phyloP scores from a whole-genome alignment of 2,888 invertebrate species.

The Phymatocera aterrima region DNA sequence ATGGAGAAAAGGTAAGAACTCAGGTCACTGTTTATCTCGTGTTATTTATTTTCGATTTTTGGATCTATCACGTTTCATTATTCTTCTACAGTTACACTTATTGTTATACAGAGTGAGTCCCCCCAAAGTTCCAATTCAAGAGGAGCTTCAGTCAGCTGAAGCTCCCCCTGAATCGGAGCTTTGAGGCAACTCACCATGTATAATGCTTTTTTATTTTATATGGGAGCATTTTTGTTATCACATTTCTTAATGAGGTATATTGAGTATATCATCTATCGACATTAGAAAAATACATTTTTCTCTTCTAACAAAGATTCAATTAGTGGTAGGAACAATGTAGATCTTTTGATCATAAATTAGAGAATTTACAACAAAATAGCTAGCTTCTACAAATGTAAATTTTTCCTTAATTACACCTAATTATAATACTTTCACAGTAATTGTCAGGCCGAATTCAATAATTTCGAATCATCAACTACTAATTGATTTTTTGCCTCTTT shows the following conservation, averaged over 20 bases:
- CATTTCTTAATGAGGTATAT: background rate
- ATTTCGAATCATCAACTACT: background rate
- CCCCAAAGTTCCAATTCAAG: no score
- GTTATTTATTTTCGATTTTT: background rate
- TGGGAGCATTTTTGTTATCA: background rate
- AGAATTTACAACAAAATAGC: background rate
- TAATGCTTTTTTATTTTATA: background rate
- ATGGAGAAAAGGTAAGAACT: no score
- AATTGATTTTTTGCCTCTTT: background rate
- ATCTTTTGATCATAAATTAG: background rate
- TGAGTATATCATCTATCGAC: background rate
- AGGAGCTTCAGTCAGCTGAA: no score
- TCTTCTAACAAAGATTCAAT: background rate
- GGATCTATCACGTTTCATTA: background rate
- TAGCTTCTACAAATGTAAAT: background rate
- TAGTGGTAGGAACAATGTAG: background rate
- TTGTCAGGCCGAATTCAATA: background rate
- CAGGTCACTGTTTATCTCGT: background rate
- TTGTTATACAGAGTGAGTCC: no score
- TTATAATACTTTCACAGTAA: background rate
- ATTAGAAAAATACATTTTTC: conserved; percentile 2
- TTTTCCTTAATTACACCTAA: background rate
- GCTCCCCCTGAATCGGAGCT: no score
- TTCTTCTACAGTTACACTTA: background rate
- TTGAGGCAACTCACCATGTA: no score